phyloP scores from a whole-genome alignment of 2,888 invertebrate species.

The Stenchaetothrips biformis region DNA sequence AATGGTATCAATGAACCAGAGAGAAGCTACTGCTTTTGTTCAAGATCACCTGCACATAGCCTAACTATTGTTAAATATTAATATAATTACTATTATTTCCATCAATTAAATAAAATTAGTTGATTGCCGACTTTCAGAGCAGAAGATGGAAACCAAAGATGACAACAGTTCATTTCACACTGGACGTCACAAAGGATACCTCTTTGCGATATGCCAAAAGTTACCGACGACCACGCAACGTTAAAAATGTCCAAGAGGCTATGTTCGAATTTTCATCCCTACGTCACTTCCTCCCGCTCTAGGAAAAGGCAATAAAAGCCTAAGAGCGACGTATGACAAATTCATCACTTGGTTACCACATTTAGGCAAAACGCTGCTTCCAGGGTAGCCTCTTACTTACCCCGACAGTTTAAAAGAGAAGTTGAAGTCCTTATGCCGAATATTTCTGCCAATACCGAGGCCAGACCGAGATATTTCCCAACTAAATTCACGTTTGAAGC shows the following conservation, averaged over 20 bases:
- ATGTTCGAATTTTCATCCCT: not conserved
- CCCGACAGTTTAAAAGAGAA: not conserved
- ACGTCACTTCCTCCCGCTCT: slow-evolving; percentile 15
- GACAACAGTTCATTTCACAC: not conserved
- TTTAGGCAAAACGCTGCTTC: not conserved
- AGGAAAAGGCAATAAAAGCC: not conserved
- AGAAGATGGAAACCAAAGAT: not conserved
- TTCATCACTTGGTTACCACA: not conserved
- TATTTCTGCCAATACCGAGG: not conserved
- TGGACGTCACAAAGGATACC: not conserved
- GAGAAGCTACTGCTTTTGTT: not conserved
- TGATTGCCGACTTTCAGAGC: not conserved
- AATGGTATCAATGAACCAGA: not conserved
- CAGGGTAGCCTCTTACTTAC: not conserved
- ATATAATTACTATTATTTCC: not conserved
- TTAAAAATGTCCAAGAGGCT: not conserved
- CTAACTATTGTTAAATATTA: not conserved
- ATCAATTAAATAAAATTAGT: not conserved
- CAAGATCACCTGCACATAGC: not conserved
- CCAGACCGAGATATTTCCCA: not conserved
- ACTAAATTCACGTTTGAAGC: not conserved
- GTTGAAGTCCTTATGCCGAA: not conserved
- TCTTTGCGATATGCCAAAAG: not conserved
- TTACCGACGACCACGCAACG: not conserved
- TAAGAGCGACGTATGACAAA: not conserved